phyloP scores from a whole-genome alignment of 1,140 invertebrate species.

The Bombus terrestris region DNA sequence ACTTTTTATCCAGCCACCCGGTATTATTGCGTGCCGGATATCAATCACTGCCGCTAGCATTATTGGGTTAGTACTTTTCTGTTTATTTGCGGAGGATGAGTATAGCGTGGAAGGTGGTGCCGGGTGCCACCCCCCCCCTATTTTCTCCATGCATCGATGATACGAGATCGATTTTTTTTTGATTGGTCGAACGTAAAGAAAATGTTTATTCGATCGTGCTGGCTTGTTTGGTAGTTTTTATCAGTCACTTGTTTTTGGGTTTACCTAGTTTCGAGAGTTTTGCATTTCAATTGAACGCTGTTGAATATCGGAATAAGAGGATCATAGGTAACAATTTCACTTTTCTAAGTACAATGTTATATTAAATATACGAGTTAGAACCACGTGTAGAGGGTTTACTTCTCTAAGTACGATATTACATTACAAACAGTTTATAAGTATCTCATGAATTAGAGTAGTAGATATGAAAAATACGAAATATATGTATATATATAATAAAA shows the following conservation, averaged over 20 bases:
- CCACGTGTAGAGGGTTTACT: no score
- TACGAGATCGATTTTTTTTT: neutral
- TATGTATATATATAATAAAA: no score
- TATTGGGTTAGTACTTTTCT: slow-evolving; percentile 59
- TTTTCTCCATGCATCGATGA: neutral
- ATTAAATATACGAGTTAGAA: no score
- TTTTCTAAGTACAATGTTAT: no score
- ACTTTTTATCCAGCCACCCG: slow-evolving; percentile 52
- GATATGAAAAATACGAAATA: no score
- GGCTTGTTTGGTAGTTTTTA: neutral
- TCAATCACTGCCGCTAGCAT: slow-evolving; percentile 62
- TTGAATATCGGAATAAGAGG: no score
- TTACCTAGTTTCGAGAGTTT: neutral
- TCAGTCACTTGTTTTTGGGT: neutral
- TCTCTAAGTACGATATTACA: no score
- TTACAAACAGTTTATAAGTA: no score
- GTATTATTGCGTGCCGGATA: slow-evolving; percentile 58
- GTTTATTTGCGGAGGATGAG: slow-evolving; percentile 48
- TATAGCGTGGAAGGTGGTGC: neutral
- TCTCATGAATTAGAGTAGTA: no score
- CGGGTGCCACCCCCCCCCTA: neutral
- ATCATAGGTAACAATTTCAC: no score
- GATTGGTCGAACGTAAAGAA: neutral
- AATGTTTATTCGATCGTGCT: neutral
- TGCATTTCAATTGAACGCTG: no score